These are phyloP conservation scores for Epinephelus malabaricus DNA, from an alignment of 2,797 vertebrate species.

Conservation along the genomic window DNA sequence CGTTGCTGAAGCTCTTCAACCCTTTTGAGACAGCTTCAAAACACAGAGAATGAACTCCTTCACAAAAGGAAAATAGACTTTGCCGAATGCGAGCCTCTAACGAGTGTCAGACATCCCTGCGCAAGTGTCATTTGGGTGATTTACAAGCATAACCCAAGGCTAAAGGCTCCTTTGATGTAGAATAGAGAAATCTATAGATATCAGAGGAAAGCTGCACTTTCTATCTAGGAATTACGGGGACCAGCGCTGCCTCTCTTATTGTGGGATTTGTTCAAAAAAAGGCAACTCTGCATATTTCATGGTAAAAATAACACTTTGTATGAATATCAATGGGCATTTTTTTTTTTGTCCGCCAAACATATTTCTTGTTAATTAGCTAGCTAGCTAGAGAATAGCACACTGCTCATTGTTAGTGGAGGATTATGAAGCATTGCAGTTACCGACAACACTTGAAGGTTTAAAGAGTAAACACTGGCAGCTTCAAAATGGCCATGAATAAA, in stretches of 20 bases:
- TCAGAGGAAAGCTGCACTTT: constrained; percentile 54
- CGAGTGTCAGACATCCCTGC: constrained; percentile 67
- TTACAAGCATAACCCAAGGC: constrained; percentile 76
- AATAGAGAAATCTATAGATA: constrained; percentile 73
- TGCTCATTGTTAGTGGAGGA: constrained; percentile 65
- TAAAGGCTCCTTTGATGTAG: constrained; percentile 72
- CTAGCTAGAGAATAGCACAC: constrained; percentile 61
- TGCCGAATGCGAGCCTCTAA: constrained; percentile 53
- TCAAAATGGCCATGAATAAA: constrained; percentile 57
- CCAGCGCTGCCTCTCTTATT: constrained; percentile 44
- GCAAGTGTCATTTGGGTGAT: constrained; percentile 78
- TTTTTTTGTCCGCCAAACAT: constrained; percentile 63
- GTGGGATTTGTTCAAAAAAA: constrained; percentile 46
- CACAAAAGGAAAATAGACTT: constrained; percentile 72
- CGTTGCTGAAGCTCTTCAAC: constrained; percentile 53
- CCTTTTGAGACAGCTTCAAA: constrained; percentile 70
- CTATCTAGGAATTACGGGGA: constrained; percentile 47
- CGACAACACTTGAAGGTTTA: constrained; percentile 37
- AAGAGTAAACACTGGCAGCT: constrained; percentile 58
- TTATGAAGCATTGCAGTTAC: constrained; percentile 38
- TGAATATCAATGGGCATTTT: constrained; percentile 65
- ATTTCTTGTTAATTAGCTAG: constrained; percentile 76
- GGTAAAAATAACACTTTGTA: constrained; percentile 65
- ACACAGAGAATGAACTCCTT: constrained; percentile 62
- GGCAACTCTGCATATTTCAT: constrained; percentile 64